phyloP scores from a whole-genome alignment of 2,888 invertebrate genomes.

The Mythimna pallens region DNA sequence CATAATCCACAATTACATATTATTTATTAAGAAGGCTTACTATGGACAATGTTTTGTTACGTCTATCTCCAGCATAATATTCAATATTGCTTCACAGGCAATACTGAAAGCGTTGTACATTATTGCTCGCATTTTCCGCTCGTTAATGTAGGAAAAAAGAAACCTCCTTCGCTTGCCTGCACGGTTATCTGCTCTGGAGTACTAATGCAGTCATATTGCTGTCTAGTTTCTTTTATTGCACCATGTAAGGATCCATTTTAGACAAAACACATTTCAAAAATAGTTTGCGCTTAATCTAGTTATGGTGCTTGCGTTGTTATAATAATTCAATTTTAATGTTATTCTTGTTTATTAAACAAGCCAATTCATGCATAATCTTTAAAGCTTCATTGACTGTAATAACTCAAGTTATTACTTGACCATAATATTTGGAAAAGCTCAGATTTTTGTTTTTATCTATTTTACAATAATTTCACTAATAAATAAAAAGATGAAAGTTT shows the following conservation, averaged over 20 bases:
- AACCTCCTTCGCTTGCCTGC: background rate
- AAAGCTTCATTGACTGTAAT: too few relatives aligned
- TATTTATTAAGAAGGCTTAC: too few relatives aligned
- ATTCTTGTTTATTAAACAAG: too few relatives aligned
- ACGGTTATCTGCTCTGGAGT: background rate
- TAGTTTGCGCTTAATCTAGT: background rate
- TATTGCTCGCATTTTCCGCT: constrained; percentile 26
- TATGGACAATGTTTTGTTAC: background rate
- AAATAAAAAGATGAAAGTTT: too few relatives aligned
- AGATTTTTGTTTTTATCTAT: too few relatives aligned
- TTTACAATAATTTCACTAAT: too few relatives aligned
- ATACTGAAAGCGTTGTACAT: constrained; percentile 28
- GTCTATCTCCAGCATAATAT: constrained; percentile 11
- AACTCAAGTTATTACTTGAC: too few relatives aligned
- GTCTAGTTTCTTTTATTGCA: constrained; percentile 7
- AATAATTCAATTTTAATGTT: too few relatives aligned
- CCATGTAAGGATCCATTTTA: background rate
- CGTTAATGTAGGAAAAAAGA: constrained; percentile 39
- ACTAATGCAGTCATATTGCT: constrained; percentile 7
- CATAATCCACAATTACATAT: too few relatives aligned
- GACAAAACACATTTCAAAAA: background rate
- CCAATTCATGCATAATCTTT: too few relatives aligned
- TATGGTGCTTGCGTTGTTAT: too few relatives aligned
- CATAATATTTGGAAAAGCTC: too few relatives aligned
- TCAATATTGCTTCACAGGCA: constrained; percentile 24